Percentiles rank a stretch among this genome's conserved stretches.
phyloP scores from a whole-genome alignment of 1,140 invertebrate species.

The Antheraea mylitta region DNA sequence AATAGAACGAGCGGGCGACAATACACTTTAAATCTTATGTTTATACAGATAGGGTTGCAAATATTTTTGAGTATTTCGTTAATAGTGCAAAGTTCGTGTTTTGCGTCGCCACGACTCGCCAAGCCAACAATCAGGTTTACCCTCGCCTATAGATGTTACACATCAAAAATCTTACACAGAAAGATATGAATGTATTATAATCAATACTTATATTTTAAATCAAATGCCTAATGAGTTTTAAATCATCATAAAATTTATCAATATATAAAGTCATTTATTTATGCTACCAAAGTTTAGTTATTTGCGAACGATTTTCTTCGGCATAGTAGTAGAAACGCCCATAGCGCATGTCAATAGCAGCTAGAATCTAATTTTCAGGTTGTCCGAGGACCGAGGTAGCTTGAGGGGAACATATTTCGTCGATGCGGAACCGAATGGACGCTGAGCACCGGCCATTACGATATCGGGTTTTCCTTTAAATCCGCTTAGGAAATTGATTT shows the following conservation, averaged over 20 bases:
- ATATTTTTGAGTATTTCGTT: too few relatives aligned
- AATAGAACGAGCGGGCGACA: too few relatives aligned
- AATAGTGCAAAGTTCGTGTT: too few relatives aligned
- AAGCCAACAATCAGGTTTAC: too few relatives aligned
- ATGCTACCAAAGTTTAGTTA: not conserved
- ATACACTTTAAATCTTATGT: too few relatives aligned
- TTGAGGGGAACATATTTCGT: slow-evolving; percentile 25
- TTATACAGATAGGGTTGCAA: too few relatives aligned
- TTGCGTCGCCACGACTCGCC: too few relatives aligned
- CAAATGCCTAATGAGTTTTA: too few relatives aligned
- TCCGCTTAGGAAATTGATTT: slow-evolving; percentile 63
- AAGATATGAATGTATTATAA: too few relatives aligned
- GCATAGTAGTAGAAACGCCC: not conserved
- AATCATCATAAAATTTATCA: not conserved
- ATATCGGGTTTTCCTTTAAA: slow-evolving; percentile 58
- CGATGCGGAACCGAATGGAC: slow-evolving; percentile 13
- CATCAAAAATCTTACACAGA: not conserved
- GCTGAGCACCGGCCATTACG: slow-evolving; percentile 10
- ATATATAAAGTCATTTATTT: not conserved
- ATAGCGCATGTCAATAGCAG: slow-evolving; percentile 37
- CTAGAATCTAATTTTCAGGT: slow-evolving; percentile 57
- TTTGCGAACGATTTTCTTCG: not conserved
- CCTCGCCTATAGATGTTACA: too few relatives aligned
- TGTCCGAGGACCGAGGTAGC: slow-evolving; percentile 42
- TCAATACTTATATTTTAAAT: too few relatives aligned